These are phyloP conservation scores for Chymomyza procnemis DNA, from an alignment of 2,888 invertebrate species.

Conservation along the genomic window DNA sequence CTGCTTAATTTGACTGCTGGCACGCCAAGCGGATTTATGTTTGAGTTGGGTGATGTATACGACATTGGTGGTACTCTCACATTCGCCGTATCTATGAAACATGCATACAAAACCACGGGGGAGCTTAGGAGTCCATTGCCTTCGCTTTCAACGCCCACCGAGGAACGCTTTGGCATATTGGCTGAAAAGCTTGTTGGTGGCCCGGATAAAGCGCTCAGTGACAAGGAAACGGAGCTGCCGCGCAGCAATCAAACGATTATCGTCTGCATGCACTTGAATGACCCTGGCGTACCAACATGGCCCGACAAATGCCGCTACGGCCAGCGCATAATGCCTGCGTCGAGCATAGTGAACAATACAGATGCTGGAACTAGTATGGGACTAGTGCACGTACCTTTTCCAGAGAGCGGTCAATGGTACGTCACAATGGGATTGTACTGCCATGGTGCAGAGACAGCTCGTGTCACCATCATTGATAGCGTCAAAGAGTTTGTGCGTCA, in stretches of 20 bases:
- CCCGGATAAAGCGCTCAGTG: conserved; percentile 38
- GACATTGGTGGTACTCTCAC: conserved; percentile 90
- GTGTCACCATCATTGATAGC: conserved; percentile 75
- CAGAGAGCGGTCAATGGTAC: conserved; percentile 91
- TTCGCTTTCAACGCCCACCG: conserved; percentile 48
- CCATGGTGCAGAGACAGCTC: conserved; percentile 79
- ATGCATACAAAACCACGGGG: conserved; percentile 76
- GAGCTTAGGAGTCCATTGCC: conserved; percentile 52
- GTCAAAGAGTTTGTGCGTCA: conserved; percentile 77
- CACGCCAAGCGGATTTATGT: conserved; percentile 83
- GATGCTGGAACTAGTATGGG: conserved; percentile 82
- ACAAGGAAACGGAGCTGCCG: conserved; percentile 31
- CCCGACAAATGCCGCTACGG: conserved; percentile 82
- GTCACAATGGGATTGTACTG: conserved; percentile 86
- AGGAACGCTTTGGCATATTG: conserved; percentile 65
- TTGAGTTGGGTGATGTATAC: conserved; percentile 84
- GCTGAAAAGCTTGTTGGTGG: conserved; percentile 74
- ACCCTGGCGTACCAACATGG: conserved; percentile 82
- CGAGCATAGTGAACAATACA: conserved; percentile 83
- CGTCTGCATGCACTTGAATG: conserved; percentile 82
- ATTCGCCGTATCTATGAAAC: conserved; percentile 85
- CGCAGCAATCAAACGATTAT: conserved; percentile 80
- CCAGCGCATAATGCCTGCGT: conserved; percentile 80
- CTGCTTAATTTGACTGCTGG: conserved; percentile 84
- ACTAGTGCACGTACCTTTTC: conserved; percentile 86